These are phyloP conservation scores for Aldabrachelys gigantea DNA, from an alignment of 2,113 vertebrate genomes.

Conservation along the genomic window DNA sequence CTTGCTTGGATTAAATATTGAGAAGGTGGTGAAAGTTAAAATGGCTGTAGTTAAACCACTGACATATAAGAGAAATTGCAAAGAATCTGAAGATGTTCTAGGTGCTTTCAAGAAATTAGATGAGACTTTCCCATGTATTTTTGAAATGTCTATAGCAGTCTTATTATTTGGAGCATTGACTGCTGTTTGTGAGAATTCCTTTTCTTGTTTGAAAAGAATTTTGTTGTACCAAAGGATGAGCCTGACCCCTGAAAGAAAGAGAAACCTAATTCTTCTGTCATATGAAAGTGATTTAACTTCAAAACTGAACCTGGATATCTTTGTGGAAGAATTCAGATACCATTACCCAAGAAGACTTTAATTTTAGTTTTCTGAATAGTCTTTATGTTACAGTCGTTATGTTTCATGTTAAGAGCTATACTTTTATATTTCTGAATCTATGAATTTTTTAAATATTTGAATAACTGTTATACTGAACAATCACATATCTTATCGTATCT, in stretches of 20 bases:
- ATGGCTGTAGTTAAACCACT: background rate
- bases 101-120: background rate
- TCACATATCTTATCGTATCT: background rate
- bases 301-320: background rate
- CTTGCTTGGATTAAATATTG: background rate
- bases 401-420: background rate
- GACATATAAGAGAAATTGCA: background rate
- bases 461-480: background rate
- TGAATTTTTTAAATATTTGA: background rate
- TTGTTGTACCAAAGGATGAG: background rate
- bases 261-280: background rate
- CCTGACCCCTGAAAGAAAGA: background rate
- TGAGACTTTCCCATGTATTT: background rate
- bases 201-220: background rate
- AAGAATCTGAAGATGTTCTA: background rate
- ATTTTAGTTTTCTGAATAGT: background rate
- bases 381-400: background rate
- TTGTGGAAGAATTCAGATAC: background rate
- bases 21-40: background rate
- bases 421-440: background rate
- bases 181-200: background rate
- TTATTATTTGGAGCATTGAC: background rate
- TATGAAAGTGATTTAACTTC: background rate
- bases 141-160: background rate
- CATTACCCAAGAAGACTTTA: background rate